Base-by-base conservation (phyloP, 2,888 invertebrate genomes). In the Aromia moschata region DNA sequence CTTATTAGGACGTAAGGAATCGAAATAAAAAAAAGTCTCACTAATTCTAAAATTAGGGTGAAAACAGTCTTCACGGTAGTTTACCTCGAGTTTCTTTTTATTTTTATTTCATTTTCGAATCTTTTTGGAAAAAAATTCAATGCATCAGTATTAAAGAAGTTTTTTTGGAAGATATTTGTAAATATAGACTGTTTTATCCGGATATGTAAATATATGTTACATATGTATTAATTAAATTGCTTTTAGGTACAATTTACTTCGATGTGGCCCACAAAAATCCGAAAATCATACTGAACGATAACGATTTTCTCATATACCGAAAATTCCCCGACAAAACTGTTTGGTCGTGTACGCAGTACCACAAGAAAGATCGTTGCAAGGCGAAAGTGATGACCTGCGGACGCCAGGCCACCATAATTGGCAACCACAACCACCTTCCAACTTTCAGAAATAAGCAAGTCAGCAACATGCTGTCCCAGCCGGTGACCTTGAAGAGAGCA, bases 261-360 rank as follows among this genome's bases (percentile, higher is more conserved):
- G 62, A 68, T 10, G 59, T 65, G 7, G 71, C 70, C 5, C 60
- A 64, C 14, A 71, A 71, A 20, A 62, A 72, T 56, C 72, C 72
- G 3, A 72, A 68, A 52, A 61, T 72, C 9, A 65, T 71, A n/a
- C 38, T 71, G 16, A 60, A 70, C 38, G 45, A 58, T 20, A 59
- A 70, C 45, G 62, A 64, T 11, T 72, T 63, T 60, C 52, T 61
- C 4, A 65, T 72, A 14, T 67, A 70, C 14, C 58, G 57, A 40
- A 69, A 62, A 47, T 45, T 63, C 20, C 58, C 63, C 0, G 64
- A 65, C 18, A 68, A 68, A 58, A 70, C 66, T 2, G 43, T 65
- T 1, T 72, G 71, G 71, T 56, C 52, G 9, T 72, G 72, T 55
- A 57, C 60, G 1, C 62, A 64, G 12, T 69, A 70, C 46, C 60